Evolutionary conservation across 2,113 vertebrate genomes (phyloP).

Genomic region (Tyrannus savana): DNA sequence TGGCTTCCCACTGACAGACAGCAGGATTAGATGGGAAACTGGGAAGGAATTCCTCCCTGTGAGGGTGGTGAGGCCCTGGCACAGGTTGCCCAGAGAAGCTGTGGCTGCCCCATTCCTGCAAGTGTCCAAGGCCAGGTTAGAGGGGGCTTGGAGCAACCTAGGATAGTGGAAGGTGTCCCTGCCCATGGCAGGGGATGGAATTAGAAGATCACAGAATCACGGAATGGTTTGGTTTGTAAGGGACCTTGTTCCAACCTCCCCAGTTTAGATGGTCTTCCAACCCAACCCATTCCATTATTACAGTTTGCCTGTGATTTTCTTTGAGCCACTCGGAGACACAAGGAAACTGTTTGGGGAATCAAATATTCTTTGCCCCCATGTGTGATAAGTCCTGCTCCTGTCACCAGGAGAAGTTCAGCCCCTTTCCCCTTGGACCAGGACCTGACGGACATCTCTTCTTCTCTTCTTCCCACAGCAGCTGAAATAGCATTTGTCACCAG

Average conservation of each 20-base stretch:
- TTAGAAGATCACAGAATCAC: background rate
- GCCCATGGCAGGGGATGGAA: background rate
- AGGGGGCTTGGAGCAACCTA: background rate
- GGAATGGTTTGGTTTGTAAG: background rate
- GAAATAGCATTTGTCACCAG: background rate
- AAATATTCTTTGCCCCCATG: background rate
- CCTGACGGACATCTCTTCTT: fast-evolving
- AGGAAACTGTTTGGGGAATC: background rate
- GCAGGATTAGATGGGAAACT: fast-evolving
- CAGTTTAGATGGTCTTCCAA: background rate
- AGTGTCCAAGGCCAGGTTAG: background rate
- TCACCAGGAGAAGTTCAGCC: background rate
- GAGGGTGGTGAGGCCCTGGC: fast-evolving
- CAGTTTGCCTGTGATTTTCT: background rate
- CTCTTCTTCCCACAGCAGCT: background rate
- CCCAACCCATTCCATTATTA: background rate
- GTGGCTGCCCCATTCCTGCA: background rate
- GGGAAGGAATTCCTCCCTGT: background rate
- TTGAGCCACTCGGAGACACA: background rate
- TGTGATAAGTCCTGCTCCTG: background rate
- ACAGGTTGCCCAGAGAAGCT: fast-evolving
- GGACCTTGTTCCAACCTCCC: background rate
- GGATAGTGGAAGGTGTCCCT: background rate
- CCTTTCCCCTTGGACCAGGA: background rate
- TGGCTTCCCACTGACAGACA: background rate